Conservation (phyloP, 2,888 invertebrate genomes). For the Mythimna pallens region DNA sequence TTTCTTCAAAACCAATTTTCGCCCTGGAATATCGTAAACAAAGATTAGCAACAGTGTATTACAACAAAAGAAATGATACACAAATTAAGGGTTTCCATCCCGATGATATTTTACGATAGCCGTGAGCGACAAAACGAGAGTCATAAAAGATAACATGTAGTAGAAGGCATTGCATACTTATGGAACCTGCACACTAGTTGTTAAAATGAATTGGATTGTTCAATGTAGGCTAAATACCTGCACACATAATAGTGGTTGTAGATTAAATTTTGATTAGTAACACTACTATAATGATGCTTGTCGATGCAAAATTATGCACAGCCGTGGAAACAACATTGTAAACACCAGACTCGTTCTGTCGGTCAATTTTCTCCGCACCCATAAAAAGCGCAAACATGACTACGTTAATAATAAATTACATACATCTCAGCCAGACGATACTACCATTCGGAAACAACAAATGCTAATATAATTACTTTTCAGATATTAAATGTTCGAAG, state of each 20-base stretch:
- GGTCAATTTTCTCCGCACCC: constrained; percentile 80
- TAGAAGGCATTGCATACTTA: constrained; percentile 65
- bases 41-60: constrained; percentile 83
- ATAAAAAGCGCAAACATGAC: constrained; percentile 82
- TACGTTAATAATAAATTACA: constrained; percentile 84
- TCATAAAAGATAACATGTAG: constrained; percentile 83
- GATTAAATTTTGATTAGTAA: constrained; percentile 62
- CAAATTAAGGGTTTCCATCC: constrained; percentile 88
- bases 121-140: constrained; percentile 85
- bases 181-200: constrained; percentile 42
- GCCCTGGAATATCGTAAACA: constrained; percentile 76
- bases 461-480: constrained; percentile 81
- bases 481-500: constrained; percentile 74
- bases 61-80: constrained; percentile 86
- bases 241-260: constrained; percentile 33
- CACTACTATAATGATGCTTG: constrained; percentile 54
- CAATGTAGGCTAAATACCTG: constrained; percentile 14
- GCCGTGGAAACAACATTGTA: constrained; percentile 77
- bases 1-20: constrained; percentile 67
- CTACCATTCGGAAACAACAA: constrained; percentile 80
- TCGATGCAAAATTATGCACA: constrained; percentile 71
- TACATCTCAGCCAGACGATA: constrained; percentile 77
- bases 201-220: constrained; percentile 29
- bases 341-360: constrained; percentile 72
- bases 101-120: constrained; percentile 87